Evolutionary conservation across 2,888 invertebrate species (phyloP).

Genomic region (Euplagia quadripunctaria): DNA sequence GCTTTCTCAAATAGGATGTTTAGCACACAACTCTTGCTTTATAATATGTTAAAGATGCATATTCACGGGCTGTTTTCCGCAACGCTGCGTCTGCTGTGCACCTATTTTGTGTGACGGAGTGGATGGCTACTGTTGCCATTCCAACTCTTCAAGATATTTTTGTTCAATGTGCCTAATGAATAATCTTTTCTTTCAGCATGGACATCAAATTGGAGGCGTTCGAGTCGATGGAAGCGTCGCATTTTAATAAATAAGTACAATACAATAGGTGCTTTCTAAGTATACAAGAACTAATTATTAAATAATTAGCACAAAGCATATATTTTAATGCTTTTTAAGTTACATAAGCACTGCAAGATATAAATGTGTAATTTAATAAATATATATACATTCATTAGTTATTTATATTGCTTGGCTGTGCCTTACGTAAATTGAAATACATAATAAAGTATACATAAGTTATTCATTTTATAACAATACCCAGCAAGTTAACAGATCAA

Average conservation of each 20-base stretch:
- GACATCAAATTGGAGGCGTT: conserved; percentile 86
- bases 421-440: conserved; percentile 48
- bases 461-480: conserved; percentile 39
- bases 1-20: too few species aligned
- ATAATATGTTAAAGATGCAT: too few species aligned
- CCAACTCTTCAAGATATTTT: too few species aligned
- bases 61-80: too few species aligned
- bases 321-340: conserved; percentile 30
- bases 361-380: conserved; percentile 22
- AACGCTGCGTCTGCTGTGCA: too few species aligned
- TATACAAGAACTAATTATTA: conserved; percentile 22
- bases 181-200: conserved; percentile 80
- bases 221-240: conserved; percentile 89
- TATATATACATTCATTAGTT: conserved; percentile 21
- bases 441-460: conserved; percentile 36
- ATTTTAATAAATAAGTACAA: conserved; percentile 84
- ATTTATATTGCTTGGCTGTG: conserved; percentile 70
- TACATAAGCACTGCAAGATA: conserved; percentile 29
- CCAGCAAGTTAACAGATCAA: conserved; percentile 28
- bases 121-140: too few species aligned
- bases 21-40: too few species aligned
- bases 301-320: conserved; percentile 32
- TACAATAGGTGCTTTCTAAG: conserved; percentile 31
- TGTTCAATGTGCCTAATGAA: neutral
- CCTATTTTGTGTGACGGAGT: too few species aligned